Conservation (phyloP, 2,888 invertebrate genomes). For the Athalia cordata region DNA sequence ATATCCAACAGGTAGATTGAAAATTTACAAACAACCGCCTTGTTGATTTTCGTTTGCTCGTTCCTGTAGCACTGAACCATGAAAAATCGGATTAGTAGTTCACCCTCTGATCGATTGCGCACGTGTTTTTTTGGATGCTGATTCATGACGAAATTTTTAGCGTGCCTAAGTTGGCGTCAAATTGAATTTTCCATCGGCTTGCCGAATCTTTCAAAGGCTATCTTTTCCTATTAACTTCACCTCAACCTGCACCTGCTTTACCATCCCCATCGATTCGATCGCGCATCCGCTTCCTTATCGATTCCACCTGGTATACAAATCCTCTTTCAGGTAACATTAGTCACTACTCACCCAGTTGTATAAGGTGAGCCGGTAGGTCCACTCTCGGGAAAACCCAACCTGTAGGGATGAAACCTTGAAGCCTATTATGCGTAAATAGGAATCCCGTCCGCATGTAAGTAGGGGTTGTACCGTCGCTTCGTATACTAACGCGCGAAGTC, state of each 20-base stretch:
- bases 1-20: no score
- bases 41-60: no score
- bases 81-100: no score
- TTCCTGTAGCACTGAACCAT: no score
- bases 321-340: conserved; percentile 67
- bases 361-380: conserved; percentile 18
- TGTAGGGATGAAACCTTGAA: conserved; percentile 24
- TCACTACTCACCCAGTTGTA: conserved; percentile 59
- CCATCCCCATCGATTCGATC: conserved; percentile 37
- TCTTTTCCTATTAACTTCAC: conserved; percentile 54
- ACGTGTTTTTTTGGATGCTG: no score
- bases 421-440: neutral
- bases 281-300: conserved; percentile 61
- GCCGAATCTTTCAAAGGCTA: conserved; percentile 48
- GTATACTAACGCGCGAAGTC: conserved; percentile 13
- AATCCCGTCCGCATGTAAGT: neutral
- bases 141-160: conserved; percentile 5
- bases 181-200: conserved; percentile 30
- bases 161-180: conserved; percentile 11
- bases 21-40: no score
- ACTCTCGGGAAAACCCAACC: conserved; percentile 3
- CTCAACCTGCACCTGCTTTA: conserved; percentile 39
- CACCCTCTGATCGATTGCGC: no score
- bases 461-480: conserved; percentile 5
- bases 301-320: conserved; percentile 68